Base-by-base conservation (phyloP, 2,797 vertebrate species). In the Thripadectes ignobilis region DNA sequence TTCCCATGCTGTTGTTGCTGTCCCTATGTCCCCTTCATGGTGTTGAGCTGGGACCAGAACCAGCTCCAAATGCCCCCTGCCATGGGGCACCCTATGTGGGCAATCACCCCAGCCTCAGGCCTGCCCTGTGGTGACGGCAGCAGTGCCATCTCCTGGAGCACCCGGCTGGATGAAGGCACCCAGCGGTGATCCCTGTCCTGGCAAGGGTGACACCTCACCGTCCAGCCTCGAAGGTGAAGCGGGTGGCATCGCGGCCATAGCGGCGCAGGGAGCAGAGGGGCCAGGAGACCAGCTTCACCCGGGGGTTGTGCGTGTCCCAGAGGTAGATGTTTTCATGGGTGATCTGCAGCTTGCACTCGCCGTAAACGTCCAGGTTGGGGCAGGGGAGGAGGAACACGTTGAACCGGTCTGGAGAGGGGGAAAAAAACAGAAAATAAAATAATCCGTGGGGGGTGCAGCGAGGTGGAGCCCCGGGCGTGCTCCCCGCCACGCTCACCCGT, bases 321-420 rank as follows among this genome's bases (percentile, higher is more conserved):
- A 99, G 98, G 98, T 99, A 99, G 98, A 99, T 99, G 96, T 99
- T 98, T 96, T 99, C 98, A 1, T 99, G 98, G 74, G 98, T 99
- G 94, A 99, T 98, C 98, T 99, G 98, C 98, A 99, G 98, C 97
- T 98, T 98, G 96, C 98, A 99, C 95, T 99, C 98, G 9, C 98
- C 98, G 0, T 98, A 99, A 77, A 98, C 96, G 8, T 99, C 98
- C 97, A 99, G 97, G 96, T 98, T 98, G 71, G 98, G 98, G 90
- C 98, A 98, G 48, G 98, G 98, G 61, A 99, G 81, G 88, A 99
- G 98, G 97, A 99, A 99, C 93, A 99, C 98, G 8, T 97, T 98
- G 90, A 99, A 99, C 32, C 98, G 98, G 82, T 99, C 98, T 99
- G 97, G 22, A 43, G n/a, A 23, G 10, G 27, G 6, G 3, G 13